Evolutionary conservation across 2,113 vertebrate genomes (phyloP), one percentile per base, ranked within the genome.

Genomic region (Anser brachyrhynchus): DNA sequence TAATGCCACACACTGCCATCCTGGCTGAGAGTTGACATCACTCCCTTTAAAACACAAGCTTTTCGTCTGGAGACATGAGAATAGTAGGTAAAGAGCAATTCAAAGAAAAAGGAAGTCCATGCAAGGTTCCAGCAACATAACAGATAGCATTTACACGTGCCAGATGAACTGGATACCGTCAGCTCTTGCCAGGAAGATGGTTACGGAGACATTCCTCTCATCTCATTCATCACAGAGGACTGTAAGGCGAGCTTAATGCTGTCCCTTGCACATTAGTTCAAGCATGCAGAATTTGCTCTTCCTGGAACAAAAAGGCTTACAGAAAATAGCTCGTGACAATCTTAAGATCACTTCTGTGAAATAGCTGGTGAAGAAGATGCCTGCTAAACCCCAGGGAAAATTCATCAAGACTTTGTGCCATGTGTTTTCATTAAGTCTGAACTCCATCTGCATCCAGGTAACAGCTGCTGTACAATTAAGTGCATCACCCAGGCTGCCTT

Each of bases 1-100:
- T 89, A 96, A 96, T 74, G 84, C 81, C 90, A 89, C 84, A 93
- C 77, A 84, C 84, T 92, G 92, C 94, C 87, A 95, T 80, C 93
- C 51, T 86, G 84, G 77, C 85, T 62, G 71, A 18, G 75, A 80
- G 26, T 85, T 37, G 86, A 86, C 84, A 94, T 92, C 81, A 69
- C 62, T 58, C 73, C 86, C 52, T 67, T 52, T 61, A 58, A 93
- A 96, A 77, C 59, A 62, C 7, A 71, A 75, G 62, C 57, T 89
- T 76, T 84, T 54, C 1, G 0, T 89, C 87, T 52, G 44, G 62
- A 85, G 61, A 70, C 39, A 46, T 82, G 88, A 82, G 86, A 91
- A 91, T 46, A 89, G 78, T 7, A 96, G 75, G 88, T 61, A 93
- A 59, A 15, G 1, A 93, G 64, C 79, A 67, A 91, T 73, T 80